Evolutionary conservation across 2,113 vertebrate species (phyloP), one percentile per base, ranked within the genome.

Genomic region (Terrapene triunguis): DNA sequence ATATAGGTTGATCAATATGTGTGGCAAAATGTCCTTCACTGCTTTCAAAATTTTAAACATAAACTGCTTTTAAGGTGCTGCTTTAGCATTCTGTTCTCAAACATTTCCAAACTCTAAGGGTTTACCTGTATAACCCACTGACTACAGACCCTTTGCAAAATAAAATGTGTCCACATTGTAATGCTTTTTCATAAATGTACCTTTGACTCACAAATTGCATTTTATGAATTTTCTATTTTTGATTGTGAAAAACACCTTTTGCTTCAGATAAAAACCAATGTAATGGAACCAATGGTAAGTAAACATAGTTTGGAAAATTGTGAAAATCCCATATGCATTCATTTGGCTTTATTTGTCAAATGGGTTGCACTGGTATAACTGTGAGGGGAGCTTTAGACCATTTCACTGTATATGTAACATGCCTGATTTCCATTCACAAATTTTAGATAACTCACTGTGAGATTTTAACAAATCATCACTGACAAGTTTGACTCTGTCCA

Each of bases 241-340:
- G 35, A 17, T n/a, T n/a, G 62, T 69, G 62, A 69, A 69, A 21
- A 80, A 51, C 47, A 10, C 17, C 5, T 21, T 51, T 48, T 80
- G 78, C 11, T 48, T 80, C 14, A 80, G 29, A 29, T 51, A 80
- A 80, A 87, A 38, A 32, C 2, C 5, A 44, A 25, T 3, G 38
- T 17, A 90, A 53, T 0, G 21, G 6, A 84, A 54, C 54, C 19
- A 82, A 2, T 65, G 16, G 2, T 76, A 57, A 69, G 9, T 8
- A 85, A 83, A 1, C 1, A 55, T 0, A 10, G 25, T 44, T 2
- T 50, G 5, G 44, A 6, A 55, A 95, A 80, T 32, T 2, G 6
- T 0, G 72, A 84, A 7, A 59, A 85, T 8, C 0, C 4, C 2
- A 86, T 44, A 76, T 76, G 1, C 8, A 3, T 24, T 85, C 27